phyloP scores from a whole-genome alignment of 2,888 invertebrate species.

The Ceraclea dissimilis region DNA sequence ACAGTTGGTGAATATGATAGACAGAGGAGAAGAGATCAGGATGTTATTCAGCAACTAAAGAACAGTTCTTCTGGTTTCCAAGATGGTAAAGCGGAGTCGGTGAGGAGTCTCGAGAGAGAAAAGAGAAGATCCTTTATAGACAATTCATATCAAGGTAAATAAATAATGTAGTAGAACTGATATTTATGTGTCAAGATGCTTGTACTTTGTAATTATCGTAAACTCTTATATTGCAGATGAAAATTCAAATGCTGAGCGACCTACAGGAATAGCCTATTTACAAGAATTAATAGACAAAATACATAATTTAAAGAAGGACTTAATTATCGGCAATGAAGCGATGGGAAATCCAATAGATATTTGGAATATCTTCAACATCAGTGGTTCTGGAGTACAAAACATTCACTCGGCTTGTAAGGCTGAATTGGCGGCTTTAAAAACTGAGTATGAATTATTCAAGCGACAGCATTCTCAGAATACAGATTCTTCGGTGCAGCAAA shows the following conservation, averaged over 20 bases:
- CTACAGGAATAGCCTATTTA: constrained; percentile 45
- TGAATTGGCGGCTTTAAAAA: constrained; percentile 53
- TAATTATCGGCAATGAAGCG: constrained; percentile 53
- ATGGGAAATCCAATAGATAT: constrained; percentile 55
- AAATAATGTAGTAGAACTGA: background rate
- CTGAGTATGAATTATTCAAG: constrained; percentile 63
- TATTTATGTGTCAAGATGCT: no score
- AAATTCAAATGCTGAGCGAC: constrained; percentile 29
- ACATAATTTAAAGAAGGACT: constrained; percentile 52
- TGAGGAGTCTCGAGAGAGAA: constrained; percentile 4
- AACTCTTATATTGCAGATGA: background rate
- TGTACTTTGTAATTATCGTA: no score
- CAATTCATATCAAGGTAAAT: constrained; percentile 9
- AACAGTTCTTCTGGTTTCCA: constrained; percentile 36
- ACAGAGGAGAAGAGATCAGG: constrained; percentile 62
- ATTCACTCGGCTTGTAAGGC: constrained; percentile 54
- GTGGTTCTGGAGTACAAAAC: constrained; percentile 34
- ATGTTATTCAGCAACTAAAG: constrained; percentile 59
- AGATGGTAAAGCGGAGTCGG: constrained; percentile 6
- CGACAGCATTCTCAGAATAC: constrained; percentile 30
- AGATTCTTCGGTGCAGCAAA: constrained; percentile 29
- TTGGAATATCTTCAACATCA: constrained; percentile 43
- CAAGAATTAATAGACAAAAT: constrained; percentile 57
- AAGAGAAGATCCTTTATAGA: constrained; percentile 11
- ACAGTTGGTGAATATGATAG: constrained; percentile 73